Evolutionary conservation across 2,797 vertebrate genomes (phyloP).

Genomic region (Liasis olivaceus): DNA sequence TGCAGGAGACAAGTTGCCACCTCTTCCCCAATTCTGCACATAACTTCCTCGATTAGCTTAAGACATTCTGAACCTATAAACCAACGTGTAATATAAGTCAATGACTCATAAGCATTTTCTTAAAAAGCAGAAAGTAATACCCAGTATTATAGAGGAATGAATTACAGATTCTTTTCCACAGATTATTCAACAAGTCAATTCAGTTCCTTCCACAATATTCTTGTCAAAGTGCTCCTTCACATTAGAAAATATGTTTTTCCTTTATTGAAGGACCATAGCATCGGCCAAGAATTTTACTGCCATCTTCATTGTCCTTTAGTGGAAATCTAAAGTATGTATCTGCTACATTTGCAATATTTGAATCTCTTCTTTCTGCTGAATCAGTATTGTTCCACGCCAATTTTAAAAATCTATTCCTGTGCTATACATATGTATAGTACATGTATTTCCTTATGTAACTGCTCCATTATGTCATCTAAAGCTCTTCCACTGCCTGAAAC

Average conservation of each 20-base stretch:
- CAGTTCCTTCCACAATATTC: neutral
- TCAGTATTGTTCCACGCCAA: slow-evolving; percentile 28
- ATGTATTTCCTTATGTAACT: neutral
- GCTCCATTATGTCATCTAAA: neutral
- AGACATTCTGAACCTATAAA: neutral
- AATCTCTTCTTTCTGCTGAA: slow-evolving; percentile 27
- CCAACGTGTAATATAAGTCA: neutral
- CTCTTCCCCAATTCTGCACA: neutral
- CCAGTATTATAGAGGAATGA: neutral
- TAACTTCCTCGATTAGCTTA: neutral
- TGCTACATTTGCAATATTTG: slow-evolving; percentile 4
- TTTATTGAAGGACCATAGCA: neutral
- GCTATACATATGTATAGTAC: slow-evolving; percentile 6
- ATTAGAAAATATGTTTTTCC: slow-evolving; percentile 3
- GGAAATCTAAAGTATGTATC: neutral
- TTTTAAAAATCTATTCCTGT: slow-evolving; percentile 23
- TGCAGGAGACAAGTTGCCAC: neutral
- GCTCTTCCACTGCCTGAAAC: neutral
- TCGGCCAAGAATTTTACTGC: slow-evolving; percentile 4
- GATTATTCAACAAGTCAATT: neutral
- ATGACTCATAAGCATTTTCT: neutral
- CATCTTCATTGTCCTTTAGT: neutral
- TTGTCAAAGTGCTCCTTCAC: slow-evolving; percentile 28
- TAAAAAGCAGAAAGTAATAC: neutral
- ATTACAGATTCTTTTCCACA: neutral